Evolutionary conservation across 2,113 vertebrate genomes (phyloP).

Genomic region (Ptychochromis oligacanthus): DNA sequence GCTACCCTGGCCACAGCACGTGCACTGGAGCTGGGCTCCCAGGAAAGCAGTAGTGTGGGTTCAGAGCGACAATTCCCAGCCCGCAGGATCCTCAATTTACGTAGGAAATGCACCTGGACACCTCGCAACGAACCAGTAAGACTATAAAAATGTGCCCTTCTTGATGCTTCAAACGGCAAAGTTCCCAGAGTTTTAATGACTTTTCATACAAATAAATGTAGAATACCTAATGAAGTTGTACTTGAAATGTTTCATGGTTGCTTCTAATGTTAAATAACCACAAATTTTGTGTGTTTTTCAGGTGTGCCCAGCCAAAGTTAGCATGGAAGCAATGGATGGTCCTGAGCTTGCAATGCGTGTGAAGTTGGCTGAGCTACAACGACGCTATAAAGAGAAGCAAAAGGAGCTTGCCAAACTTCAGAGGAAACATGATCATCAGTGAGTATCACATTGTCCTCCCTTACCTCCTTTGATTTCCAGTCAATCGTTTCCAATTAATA

Average conservation of each 20-base stretch:
- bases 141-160: neutral
- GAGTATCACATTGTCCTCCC: constrained; percentile 42
- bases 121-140: constrained; percentile 93
- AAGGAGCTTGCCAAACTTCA: constrained; percentile 93
- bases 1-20: constrained; percentile 92
- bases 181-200: neutral
- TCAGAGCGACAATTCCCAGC: constrained; percentile 64
- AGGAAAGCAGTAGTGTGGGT: constrained; percentile 20
- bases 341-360: constrained; percentile 93
- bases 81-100: constrained; percentile 85
- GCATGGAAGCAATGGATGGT: constrained; percentile 91
- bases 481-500: neutral
- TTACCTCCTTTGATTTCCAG: neutral
- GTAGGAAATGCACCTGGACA: constrained; percentile 91
- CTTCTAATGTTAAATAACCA: neutral
- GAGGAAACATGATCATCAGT: constrained; percentile 90
- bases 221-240: neutral
- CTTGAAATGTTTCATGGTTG: neutral
- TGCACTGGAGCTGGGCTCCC: constrained; percentile 82
- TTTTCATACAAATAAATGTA: neutral
- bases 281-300: constrained; percentile 56
- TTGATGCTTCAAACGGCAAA: neutral
- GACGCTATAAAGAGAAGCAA: constrained; percentile 95
- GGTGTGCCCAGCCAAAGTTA: constrained; percentile 91
- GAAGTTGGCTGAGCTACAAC: constrained; percentile 91